Conservation (phyloP, 2,888 invertebrate species). For the Polyploca ridens region DNA sequence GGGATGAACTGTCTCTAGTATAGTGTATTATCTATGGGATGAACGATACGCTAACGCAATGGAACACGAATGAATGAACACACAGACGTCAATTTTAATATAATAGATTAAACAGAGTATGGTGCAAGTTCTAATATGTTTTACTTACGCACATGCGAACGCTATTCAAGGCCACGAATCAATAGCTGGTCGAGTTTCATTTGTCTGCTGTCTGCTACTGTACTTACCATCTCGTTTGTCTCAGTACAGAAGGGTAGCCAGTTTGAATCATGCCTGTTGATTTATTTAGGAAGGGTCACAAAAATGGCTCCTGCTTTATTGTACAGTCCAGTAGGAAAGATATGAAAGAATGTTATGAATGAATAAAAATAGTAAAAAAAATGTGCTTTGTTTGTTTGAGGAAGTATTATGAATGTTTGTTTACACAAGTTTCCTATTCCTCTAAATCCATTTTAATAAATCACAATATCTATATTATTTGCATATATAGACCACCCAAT, state of each 20-base stretch:
- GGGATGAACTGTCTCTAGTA: no score
- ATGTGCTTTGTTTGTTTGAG: no score
- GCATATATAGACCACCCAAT: no score
- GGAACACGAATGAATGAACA: no score
- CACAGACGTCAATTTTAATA: no score
- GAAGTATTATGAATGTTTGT: no score
- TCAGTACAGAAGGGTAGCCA: not conserved
- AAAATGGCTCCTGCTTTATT: not conserved
- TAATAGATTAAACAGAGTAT: not conserved
- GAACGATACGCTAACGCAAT: no score
- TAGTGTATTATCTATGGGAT: no score
- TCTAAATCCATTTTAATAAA: no score
- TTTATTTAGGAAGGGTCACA: not conserved
- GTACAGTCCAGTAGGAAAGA: not conserved
- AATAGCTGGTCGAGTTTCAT: constrained; percentile 62
- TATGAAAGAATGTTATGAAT: not conserved
- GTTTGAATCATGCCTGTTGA: not conserved
- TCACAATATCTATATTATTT: no score
- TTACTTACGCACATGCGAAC: constrained; percentile 41
- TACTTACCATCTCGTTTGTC: not conserved
- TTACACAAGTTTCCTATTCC: no score
- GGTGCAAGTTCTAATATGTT: constrained; percentile 31
- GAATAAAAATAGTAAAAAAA: not conserved
- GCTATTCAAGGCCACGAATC: constrained; percentile 6
- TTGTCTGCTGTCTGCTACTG: not conserved